Conservation (phyloP, 1,140 invertebrate species). For the Tetranychus urticae region DNA sequence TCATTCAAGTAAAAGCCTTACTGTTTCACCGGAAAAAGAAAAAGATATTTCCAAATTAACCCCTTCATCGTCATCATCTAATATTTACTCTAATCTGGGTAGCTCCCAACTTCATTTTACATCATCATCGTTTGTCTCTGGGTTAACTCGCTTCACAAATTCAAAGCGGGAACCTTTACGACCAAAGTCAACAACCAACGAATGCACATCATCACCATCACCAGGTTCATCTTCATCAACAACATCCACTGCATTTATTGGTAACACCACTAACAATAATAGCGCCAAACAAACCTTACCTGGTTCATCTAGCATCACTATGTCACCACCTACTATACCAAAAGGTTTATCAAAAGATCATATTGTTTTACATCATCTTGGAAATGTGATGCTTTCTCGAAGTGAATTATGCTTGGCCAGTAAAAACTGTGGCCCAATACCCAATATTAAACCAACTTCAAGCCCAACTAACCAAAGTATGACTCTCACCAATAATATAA, state of each 20-base stretch:
- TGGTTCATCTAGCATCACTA: too few relatives aligned
- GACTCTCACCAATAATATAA: neutral
- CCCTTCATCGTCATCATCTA: neutral
- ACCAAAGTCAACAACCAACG: neutral
- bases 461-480: neutral
- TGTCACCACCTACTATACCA: too few relatives aligned
- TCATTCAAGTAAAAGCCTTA: neutral
- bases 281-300: too few relatives aligned
- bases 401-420: constrained; percentile 10
- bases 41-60: neutral
- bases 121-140: neutral
- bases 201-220: neutral
- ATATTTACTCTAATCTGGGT: neutral
- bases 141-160: neutral
- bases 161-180: neutral
- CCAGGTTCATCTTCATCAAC: neutral
- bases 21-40: neutral
- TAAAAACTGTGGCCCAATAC: neutral
- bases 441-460: neutral
- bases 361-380: constrained; percentile 4
- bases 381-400: constrained; percentile 9
- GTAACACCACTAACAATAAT: neutral
- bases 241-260: neutral
- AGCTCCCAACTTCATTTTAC: neutral
- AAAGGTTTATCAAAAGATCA: neutral